These are phyloP conservation scores for Takifugu flavidus DNA, from an alignment of 2,113 vertebrate genomes.

Conservation along the genomic window DNA sequence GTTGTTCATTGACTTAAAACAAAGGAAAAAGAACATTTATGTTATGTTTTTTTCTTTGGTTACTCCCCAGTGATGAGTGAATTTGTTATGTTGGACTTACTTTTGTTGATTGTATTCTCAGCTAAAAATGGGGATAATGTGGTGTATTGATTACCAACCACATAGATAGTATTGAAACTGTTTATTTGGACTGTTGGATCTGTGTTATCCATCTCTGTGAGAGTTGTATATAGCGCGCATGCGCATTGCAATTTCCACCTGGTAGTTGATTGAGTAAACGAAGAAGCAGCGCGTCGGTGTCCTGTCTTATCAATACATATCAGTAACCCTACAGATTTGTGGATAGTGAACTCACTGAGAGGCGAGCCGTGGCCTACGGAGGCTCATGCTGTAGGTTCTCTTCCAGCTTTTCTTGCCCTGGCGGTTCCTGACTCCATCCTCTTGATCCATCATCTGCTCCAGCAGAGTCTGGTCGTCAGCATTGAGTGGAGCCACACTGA, in stretches of 20 bases:
- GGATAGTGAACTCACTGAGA: slow-evolving; percentile 80
- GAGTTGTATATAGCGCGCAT: no score
- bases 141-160: background rate
- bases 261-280: no score
- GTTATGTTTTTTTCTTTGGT: background rate
- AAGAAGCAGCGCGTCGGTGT: background rate
- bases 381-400: slow-evolving; percentile 90
- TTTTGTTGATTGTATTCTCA: background rate
- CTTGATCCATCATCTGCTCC: slow-evolving; percentile 99
- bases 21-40: background rate
- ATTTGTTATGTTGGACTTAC: background rate
- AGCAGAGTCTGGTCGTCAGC: slow-evolving; percentile 96
- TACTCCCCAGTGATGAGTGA: background rate
- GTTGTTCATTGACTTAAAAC: background rate
- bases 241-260: no score
- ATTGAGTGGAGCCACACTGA: slow-evolving; percentile 95
- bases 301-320: background rate
- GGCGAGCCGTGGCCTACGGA: slow-evolving; percentile 85
- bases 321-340: background rate
- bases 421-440: slow-evolving; percentile 93
- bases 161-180: background rate
- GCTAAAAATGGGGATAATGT: background rate
- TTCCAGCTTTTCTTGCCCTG: slow-evolving; percentile 95
- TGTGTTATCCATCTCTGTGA: background rate
- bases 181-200: background rate